Conservation (phyloP, 1,140 invertebrate species). For the Ceratosolen solmsi region DNA sequence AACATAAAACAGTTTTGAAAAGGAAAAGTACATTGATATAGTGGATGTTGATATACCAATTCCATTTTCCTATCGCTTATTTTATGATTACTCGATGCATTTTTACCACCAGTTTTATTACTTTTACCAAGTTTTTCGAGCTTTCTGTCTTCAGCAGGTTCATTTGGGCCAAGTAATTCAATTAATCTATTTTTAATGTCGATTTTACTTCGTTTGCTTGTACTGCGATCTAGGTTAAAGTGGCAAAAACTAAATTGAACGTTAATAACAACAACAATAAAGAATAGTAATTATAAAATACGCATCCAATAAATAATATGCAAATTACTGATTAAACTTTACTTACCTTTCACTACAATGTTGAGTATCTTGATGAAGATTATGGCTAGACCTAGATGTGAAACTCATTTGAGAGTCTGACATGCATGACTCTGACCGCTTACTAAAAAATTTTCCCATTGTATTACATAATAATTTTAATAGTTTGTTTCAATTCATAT, state of each 20-base stretch:
- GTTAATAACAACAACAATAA: background rate
- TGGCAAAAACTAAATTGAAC: background rate
- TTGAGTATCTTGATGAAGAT: background rate
- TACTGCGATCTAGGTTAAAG: background rate
- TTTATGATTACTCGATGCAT: background rate
- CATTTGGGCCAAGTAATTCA: slow-evolving; percentile 2
- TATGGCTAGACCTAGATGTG: background rate
- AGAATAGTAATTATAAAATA: background rate
- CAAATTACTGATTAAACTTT: background rate
- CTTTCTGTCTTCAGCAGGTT: too few relatives aligned
- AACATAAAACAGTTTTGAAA: background rate
- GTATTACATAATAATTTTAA: background rate
- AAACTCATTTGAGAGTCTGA: too few relatives aligned
- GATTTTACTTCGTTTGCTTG: background rate
- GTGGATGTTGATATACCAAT: background rate
- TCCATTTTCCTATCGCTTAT: background rate
- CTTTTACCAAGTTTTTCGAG: too few relatives aligned
- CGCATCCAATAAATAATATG: background rate
- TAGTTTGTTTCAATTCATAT: background rate
- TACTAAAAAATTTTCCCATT: background rate
- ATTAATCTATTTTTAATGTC: slow-evolving; percentile 18
- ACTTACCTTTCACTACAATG: too few relatives aligned
- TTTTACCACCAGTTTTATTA: too few relatives aligned
- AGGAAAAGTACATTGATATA: slow-evolving; percentile 25
- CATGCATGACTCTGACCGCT: background rate